Conservation (phyloP, 2,113 vertebrate genomes). For the Ciconia maguari region DNA sequence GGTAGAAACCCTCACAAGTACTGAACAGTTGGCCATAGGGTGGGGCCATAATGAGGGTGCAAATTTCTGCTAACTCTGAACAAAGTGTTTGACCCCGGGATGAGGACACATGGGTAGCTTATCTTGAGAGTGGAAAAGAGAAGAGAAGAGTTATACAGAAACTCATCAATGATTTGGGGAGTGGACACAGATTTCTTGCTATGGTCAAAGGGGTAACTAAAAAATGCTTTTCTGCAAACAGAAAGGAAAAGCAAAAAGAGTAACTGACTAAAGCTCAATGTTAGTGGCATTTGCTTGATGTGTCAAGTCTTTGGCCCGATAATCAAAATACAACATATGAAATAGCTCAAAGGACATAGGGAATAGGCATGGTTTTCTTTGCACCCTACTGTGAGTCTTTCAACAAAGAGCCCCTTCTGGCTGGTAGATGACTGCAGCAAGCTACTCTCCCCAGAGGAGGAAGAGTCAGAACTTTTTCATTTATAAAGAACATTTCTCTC, state of each 20-base stretch:
- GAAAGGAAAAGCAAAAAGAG: background rate
- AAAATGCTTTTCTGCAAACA: background rate
- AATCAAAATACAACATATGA: background rate
- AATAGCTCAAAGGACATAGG: background rate
- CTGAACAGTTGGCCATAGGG: background rate
- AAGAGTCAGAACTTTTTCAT: background rate
- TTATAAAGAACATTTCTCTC: background rate
- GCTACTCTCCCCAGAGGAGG: background rate
- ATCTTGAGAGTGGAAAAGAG: background rate
- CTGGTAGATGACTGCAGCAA: background rate
- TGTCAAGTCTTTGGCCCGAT: background rate
- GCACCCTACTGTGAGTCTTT: background rate
- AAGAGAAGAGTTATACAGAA: background rate
- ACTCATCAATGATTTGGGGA: background rate
- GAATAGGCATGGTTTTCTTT: background rate
- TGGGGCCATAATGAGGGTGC: background rate
- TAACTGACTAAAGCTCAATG: background rate
- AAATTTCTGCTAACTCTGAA: background rate
- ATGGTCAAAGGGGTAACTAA: accelerated
- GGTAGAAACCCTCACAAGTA: background rate
- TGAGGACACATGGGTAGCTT: background rate
- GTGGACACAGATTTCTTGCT: background rate
- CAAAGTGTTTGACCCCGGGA: background rate
- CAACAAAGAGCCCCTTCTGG: background rate
- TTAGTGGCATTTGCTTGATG: background rate